phyloP scores from a whole-genome alignment of 2,888 invertebrate genomes.

The Drosophila mimica region DNA sequence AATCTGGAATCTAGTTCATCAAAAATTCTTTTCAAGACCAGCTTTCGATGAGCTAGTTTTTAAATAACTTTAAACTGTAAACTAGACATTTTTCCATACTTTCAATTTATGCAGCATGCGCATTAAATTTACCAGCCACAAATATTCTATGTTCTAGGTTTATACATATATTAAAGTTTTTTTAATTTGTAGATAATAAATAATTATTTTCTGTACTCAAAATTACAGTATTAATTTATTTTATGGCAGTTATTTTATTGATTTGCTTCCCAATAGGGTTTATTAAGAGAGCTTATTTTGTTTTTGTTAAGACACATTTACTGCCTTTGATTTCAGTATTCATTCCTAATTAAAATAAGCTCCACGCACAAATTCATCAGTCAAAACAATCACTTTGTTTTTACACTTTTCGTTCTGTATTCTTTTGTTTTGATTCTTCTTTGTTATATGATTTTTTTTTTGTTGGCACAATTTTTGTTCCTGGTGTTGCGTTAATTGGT shows the following conservation, averaged over 20 bases:
- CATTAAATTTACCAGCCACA: slow-evolving; percentile 3
- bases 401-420: neutral
- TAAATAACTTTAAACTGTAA: neutral
- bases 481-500: slow-evolving; percentile 8
- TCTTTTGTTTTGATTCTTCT: neutral
- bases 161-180: neutral
- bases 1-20: neutral
- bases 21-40: no score
- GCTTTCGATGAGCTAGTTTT: neutral
- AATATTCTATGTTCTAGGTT: neutral
- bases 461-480: slow-evolving; percentile 18
- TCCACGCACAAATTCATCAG: slow-evolving; percentile 13
- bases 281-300: neutral
- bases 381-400: slow-evolving; percentile 11
- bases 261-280: neutral
- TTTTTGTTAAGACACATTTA: slow-evolving; percentile 1
- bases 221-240: neutral
- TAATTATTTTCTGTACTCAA: neutral
- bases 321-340: slow-evolving; percentile 2
- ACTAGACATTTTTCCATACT: slow-evolving; percentile 2
- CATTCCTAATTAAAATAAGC: slow-evolving; percentile 26
- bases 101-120: slow-evolving; percentile 8
- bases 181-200: neutral
- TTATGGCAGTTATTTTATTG: neutral
- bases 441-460: neutral